phyloP scores from a whole-genome alignment of 2,888 invertebrate genomes.

The Mimumesa dahlbomi region DNA sequence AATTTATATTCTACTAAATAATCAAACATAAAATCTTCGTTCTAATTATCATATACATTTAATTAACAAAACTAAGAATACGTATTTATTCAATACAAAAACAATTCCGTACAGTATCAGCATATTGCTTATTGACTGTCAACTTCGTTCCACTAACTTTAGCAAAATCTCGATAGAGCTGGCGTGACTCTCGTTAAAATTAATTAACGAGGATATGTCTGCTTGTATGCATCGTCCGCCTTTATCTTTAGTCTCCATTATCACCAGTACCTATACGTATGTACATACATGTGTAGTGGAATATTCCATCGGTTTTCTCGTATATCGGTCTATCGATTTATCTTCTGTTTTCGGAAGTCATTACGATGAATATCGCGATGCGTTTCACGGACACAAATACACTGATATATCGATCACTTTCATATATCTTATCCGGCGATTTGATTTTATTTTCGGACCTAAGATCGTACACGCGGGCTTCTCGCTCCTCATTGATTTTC shows the following conservation, averaged over 20 bases:
- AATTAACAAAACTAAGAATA: too few species aligned
- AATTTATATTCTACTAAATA: too few species aligned
- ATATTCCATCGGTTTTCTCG: neutral
- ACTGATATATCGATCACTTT: too few species aligned
- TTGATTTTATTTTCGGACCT: neutral
- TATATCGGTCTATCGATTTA: neutral
- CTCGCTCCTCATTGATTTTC: slow-evolving; percentile 1
- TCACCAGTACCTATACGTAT: neutral
- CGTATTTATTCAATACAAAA: too few species aligned
- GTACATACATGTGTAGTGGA: neutral
- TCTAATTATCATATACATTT: too few species aligned
- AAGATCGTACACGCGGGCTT: neutral
- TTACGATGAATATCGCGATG: neutral
- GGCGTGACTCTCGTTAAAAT: neutral
- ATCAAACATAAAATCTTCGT: too few species aligned
- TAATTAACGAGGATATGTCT: neutral
- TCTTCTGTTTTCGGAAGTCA: neutral
- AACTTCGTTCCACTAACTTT: neutral
- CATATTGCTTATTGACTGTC: too few species aligned
- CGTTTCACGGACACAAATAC: neutral
- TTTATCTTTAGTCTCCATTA: too few species aligned
- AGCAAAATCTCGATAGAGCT: neutral
- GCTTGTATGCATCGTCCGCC: neutral
- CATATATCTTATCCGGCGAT: neutral
- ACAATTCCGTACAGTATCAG: neutral